Conservation (phyloP, 2,797 vertebrate genomes). For the Cercopithecus neglectus region DNA sequence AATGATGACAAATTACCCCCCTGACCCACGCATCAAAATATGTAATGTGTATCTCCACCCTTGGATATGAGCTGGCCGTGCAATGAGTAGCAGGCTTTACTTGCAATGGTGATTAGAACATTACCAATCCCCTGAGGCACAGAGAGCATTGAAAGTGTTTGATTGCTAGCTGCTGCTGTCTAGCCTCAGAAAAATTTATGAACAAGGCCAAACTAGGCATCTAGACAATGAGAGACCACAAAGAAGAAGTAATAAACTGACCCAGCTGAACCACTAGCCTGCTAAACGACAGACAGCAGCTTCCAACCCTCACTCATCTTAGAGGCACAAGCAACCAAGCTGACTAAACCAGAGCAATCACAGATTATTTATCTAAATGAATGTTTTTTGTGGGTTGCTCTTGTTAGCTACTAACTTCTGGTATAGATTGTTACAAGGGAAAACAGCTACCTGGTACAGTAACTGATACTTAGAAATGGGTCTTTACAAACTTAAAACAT, state of each 20-base stretch:
- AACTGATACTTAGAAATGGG: background rate
- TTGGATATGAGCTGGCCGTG: background rate
- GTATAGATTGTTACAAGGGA: background rate
- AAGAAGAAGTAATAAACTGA: background rate
- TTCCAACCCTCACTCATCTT: background rate
- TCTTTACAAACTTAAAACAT: background rate
- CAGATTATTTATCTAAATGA: background rate
- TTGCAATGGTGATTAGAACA: background rate
- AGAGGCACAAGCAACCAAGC: background rate
- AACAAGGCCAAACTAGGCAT: background rate
- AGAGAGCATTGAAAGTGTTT: background rate
- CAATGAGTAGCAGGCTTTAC: background rate
- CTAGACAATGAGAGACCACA: background rate
- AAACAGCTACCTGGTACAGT: background rate
- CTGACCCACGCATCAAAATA: background rate
- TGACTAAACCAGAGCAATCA: background rate
- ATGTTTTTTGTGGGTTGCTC: background rate
- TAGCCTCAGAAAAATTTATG: background rate
- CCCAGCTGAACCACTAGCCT: background rate
- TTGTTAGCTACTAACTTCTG: background rate
- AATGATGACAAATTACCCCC: too few species aligned
- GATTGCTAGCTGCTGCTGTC: accelerated
- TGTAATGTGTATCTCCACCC: background rate
- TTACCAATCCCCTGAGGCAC: background rate
- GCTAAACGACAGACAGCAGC: background rate